Evolutionary conservation across 2,888 invertebrate genomes (phyloP), one percentile per base, ranked within the genome.

Genomic region (Diarsia rubi): DNA sequence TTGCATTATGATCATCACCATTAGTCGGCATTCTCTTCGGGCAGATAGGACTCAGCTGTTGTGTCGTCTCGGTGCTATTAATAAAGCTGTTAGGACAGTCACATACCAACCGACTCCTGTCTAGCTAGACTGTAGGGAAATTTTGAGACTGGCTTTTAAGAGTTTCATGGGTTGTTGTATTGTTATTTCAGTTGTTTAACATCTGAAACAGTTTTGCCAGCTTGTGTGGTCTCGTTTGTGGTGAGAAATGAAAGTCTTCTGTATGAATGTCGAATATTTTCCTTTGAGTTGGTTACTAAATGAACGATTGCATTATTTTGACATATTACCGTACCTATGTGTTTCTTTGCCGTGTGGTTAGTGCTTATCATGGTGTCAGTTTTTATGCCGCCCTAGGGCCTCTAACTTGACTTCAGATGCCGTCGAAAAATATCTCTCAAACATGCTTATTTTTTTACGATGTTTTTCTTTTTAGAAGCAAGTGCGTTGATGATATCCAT

Each of bases 51-150:
- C 85, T 87, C 87, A 88, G 86, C 88, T 88, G 89, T 88, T 88
- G 88, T 89, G 86, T 85, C 82, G 88, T 85, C 85, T 82, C 79
- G 74, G 73, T 72, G 85, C 85, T 90, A 89, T 90, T 88, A 88
- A 89, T 90, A 90, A 82, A 83, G 78, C 82, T 78, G 84, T 85
- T 87, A 78, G 83, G 72, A 81, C 62, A 60, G 75, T 60, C 75
- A 75, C 79, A 84, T 65, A 70, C 73, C 69, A 66, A 59, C 27
- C 37, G 49, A 74, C 60, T 69, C 27, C 37, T 78, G 65, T 70
- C 69, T 73, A 71, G 62, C 69, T 64, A 57, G 45, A 45, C n/a
- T 70, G 66, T 70, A 80, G 54, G 66, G 59, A 59, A 69, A 72
- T 75, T 75, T 75, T 47, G 54, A 21, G 37, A 70, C 66, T 69